Percentiles rank a stretch among this genome's conserved stretches.
Conservation (phyloP, 1,140 invertebrate genomes). For the Thaumatotibia leucotreta region DNA sequence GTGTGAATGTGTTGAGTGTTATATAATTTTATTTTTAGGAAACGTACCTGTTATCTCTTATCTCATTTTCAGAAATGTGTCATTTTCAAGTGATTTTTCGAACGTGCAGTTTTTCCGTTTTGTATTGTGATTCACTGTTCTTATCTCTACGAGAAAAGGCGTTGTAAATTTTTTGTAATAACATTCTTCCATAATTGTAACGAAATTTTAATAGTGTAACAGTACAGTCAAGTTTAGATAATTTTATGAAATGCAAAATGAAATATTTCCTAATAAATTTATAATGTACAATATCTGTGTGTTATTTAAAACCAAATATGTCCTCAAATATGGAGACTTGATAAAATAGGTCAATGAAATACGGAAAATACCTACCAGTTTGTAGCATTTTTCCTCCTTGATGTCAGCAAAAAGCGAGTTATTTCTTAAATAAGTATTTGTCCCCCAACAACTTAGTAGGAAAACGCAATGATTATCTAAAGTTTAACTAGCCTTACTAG, state of each 20-base stretch:
- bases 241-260: slow-evolving; percentile 3
- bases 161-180: background rate
- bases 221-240: background rate
- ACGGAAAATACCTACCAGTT: no score
- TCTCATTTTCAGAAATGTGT: background rate
- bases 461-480: background rate
- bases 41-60: background rate
- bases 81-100: background rate
- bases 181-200: slow-evolving; percentile 10
- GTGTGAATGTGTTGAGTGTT: background rate
- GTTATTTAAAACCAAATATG: background rate
- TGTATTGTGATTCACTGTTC: background rate
- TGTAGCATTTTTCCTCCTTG: no score
- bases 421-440: no score
- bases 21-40: background rate
- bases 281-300: background rate
- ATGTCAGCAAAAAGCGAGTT: no score
- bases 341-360: no score
- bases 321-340: no score
- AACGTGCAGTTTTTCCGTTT: background rate
- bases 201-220: background rate
- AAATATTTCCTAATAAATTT: slow-evolving; percentile 11
- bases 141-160: background rate
- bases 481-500: background rate
- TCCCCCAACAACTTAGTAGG: background rate